A percentile compares a stretch with the other conserved stretches of the same genome.
These are phyloP conservation scores for Phrynosoma blainvillii DNA, from an alignment of 2,113 vertebrate genomes.

Conservation along the genomic window DNA sequence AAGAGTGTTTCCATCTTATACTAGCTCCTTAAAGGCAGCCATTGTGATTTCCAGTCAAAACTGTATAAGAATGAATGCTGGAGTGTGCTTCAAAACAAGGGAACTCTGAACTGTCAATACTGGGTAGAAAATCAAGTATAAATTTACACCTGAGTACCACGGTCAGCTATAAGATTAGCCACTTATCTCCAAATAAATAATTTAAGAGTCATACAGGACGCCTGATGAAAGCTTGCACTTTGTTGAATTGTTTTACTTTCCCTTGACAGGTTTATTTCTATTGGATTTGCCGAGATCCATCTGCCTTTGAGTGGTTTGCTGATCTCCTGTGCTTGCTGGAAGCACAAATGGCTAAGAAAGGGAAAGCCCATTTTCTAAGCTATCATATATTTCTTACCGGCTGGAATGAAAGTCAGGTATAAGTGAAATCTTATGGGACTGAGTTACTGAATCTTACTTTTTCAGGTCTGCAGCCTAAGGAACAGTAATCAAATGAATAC, in stretches of 20 bases:
- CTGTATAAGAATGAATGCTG: slow-evolving; percentile 34
- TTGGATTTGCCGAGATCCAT: slow-evolving; percentile 83
- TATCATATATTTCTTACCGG: slow-evolving; percentile 83
- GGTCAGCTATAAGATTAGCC: slow-evolving; percentile 32
- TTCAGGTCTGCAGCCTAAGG: slow-evolving; percentile 37
- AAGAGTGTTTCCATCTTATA: not conserved
- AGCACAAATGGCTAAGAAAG: slow-evolving; percentile 76
- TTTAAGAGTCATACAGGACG: slow-evolving; percentile 41
- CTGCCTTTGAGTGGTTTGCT: slow-evolving; percentile 85
- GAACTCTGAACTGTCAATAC: slow-evolving; percentile 31
- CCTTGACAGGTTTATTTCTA: slow-evolving; percentile 84
- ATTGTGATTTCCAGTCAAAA: not conserved
- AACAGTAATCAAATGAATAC: slow-evolving; percentile 29
- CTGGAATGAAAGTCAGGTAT: slow-evolving; percentile 85
- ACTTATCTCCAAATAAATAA: slow-evolving; percentile 39
- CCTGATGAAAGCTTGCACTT: slow-evolving; percentile 47
- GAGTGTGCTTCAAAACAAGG: slow-evolving; percentile 45
- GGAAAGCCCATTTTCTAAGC: slow-evolving; percentile 76
- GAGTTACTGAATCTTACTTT: slow-evolving; percentile 69
- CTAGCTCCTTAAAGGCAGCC: not conserved
- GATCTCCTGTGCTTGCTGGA: slow-evolving; percentile 81
- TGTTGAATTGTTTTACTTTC: slow-evolving; percentile 56
- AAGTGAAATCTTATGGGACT: slow-evolving; percentile 51
- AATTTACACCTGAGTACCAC: slow-evolving; percentile 36
- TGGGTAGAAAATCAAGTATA: slow-evolving; percentile 19